Evolutionary conservation across 2,113 vertebrate genomes (phyloP).

Genomic region (Cinclus mexicanus): DNA sequence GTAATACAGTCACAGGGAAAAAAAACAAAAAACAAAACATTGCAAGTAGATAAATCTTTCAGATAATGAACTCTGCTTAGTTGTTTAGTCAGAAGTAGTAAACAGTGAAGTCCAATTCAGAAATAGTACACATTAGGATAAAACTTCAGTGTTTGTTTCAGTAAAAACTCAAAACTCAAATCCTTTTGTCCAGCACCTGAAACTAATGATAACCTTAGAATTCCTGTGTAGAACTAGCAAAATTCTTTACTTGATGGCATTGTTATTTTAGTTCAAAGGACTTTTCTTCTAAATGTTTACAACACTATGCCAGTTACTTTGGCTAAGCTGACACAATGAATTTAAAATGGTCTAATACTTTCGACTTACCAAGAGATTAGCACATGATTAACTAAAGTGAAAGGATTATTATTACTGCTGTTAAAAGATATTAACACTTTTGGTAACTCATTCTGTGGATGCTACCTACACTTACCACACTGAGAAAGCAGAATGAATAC

Average conservation of each 20-base stretch:
- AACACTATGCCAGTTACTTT: constrained; percentile 62
- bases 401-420: constrained; percentile 75
- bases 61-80: background rate
- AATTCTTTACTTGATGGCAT: constrained; percentile 62
- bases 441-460: constrained; percentile 58
- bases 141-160: constrained; percentile 27
- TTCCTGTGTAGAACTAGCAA: constrained; percentile 44
- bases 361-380: constrained; percentile 78
- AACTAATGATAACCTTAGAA: constrained; percentile 57
- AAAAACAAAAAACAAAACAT: background rate
- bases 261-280: constrained; percentile 65
- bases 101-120: constrained; percentile 26
- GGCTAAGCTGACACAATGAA: constrained; percentile 71
- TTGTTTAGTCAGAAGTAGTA: constrained; percentile 18
- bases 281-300: constrained; percentile 63
- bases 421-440: constrained; percentile 78
- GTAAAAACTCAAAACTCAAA: constrained; percentile 53
- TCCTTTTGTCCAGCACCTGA: constrained; percentile 34
- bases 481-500: background rate
- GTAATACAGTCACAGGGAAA: background rate
- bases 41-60: background rate
- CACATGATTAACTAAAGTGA: constrained; percentile 74
- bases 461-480: background rate
- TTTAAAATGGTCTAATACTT: constrained; percentile 76
- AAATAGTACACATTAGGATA: constrained; percentile 41